Conservation (phyloP, 2,797 vertebrate genomes). For the Threskiornis aethiopicus region DNA sequence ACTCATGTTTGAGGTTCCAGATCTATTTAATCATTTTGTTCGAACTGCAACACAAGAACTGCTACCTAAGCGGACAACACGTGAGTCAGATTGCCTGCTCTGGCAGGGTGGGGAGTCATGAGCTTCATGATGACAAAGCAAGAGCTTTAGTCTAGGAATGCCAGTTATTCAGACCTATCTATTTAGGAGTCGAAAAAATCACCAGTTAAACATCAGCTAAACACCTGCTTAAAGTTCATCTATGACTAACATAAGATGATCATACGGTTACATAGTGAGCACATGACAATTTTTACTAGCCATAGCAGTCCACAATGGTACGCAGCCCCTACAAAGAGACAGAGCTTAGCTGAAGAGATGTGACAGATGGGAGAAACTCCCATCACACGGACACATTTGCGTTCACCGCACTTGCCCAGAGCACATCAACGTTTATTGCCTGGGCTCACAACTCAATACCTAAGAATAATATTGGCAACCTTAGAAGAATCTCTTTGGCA, state of each 20-base stretch:
- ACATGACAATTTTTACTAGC: not conserved
- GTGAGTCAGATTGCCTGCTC: not conserved
- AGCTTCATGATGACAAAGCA: conserved; percentile 22
- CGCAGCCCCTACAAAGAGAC: not conserved
- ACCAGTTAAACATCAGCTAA: not conserved
- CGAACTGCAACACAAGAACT: not conserved
- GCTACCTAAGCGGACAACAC: not conserved
- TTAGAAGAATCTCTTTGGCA: not conserved
- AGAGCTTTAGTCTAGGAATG: not conserved
- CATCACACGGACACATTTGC: not conserved
- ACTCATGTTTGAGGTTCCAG: not conserved
- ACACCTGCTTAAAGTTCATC: not conserved
- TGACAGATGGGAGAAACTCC: not conserved
- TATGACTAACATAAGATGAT: not conserved
- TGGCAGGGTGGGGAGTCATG: not conserved
- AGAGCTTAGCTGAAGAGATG: not conserved
- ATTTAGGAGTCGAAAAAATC: not conserved
- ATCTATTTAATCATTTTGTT: not conserved
- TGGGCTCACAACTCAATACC: not conserved
- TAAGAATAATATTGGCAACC: not conserved
- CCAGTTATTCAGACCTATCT: not conserved
- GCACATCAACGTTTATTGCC: not conserved
- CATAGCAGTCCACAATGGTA: not conserved
- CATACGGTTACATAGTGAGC: rapidly evolving
- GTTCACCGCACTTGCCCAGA: not conserved